Conservation (phyloP, 2,113 vertebrate genomes). For the Lutjanus erythropterus region DNA sequence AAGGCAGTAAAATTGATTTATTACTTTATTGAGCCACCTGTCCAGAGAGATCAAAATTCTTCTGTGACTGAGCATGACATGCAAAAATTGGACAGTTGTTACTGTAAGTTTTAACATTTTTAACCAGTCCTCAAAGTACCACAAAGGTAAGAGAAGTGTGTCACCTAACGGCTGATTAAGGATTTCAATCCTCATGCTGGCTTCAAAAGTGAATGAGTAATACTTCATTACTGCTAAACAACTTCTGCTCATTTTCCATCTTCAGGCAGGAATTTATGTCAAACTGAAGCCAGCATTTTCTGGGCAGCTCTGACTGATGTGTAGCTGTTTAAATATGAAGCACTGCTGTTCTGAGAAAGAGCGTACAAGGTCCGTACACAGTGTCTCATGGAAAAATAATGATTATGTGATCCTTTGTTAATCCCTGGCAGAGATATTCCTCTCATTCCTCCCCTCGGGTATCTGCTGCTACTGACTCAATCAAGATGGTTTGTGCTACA, state of each 20-base stretch:
- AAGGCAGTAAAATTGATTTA: slow-evolving; percentile 38
- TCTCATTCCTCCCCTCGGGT: not conserved
- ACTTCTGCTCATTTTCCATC: not conserved
- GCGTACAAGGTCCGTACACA: not conserved
- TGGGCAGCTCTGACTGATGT: slow-evolving; percentile 18
- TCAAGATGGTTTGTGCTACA: not conserved
- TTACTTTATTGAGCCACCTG: slow-evolving; percentile 59
- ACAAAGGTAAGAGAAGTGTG: not conserved
- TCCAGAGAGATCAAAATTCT: slow-evolving; percentile 2
- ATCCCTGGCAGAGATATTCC: slow-evolving; percentile 11
- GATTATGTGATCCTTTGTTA: slow-evolving; percentile 30
- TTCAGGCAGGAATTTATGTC: slow-evolving; percentile 1
- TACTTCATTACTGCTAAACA: not conserved
- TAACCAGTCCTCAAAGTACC: too few relatives aligned
- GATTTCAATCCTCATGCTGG: not conserved
- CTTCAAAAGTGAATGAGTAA: slow-evolving; percentile 33
- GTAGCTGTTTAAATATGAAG: slow-evolving; percentile 46
- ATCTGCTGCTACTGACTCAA: not conserved
- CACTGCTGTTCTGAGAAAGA: slow-evolving; percentile 28
- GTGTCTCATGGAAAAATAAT: slow-evolving; percentile 45
- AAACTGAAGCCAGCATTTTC: slow-evolving; percentile 3
- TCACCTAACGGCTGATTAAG: not conserved
- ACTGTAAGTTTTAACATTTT: not conserved
- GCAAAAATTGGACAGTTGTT: not conserved
- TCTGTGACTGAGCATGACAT: slow-evolving; percentile 34